Evolutionary conservation across 2,113 vertebrate genomes (phyloP).

Genomic region (Misgurnus anguillicaudatus): DNA sequence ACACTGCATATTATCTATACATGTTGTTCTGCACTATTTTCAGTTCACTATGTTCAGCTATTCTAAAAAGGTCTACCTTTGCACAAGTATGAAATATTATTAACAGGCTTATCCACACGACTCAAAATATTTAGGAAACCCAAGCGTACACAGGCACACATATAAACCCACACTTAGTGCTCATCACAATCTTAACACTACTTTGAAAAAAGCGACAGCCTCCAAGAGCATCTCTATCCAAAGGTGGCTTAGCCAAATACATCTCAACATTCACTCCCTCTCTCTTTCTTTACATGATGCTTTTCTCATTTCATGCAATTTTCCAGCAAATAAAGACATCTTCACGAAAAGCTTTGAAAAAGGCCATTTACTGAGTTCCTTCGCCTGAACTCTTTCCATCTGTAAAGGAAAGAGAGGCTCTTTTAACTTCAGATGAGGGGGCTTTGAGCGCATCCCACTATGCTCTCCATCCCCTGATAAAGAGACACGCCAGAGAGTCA

Average conservation of each 20-base stretch:
- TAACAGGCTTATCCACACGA: background rate
- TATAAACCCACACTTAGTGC: conserved; percentile 10
- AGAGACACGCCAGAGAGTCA: background rate
- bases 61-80: too few species aligned
- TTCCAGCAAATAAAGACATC: conserved; percentile 30
- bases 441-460: conserved; percentile 2
- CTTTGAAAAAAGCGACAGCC: background rate
- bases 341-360: conserved; percentile 45
- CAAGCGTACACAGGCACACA: background rate
- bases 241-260: conserved; percentile 32
- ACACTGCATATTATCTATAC: too few species aligned
- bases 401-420: conserved; percentile 36
- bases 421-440: conserved; percentile 41
- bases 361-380: conserved; percentile 30
- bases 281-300: conserved; percentile 3
- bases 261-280: conserved; percentile 18
- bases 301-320: conserved; percentile 32
- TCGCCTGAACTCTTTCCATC: conserved; percentile 14
- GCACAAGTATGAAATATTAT: background rate
- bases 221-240: background rate
- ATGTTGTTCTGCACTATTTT: too few species aligned
- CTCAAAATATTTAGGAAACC: background rate
- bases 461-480: conserved; percentile 19
- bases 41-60: too few species aligned
- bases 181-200: background rate